phyloP scores from a whole-genome alignment of 2,797 vertebrate species.

The Crotalus adamanteus region DNA sequence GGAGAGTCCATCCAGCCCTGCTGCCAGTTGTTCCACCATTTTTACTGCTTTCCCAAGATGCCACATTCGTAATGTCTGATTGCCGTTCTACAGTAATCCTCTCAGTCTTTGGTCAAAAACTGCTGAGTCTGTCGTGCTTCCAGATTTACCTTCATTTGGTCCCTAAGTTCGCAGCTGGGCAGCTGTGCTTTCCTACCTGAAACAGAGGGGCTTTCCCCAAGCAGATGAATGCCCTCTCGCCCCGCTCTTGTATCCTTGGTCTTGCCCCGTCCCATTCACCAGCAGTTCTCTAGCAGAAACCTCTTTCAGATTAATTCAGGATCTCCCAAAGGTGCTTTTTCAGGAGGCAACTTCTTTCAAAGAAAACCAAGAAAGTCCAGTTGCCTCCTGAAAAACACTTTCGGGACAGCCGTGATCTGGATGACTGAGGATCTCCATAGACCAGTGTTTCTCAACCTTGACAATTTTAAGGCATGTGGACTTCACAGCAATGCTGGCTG shows the following conservation, averaged over 20 bases:
- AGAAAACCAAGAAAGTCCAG: too few relatives aligned
- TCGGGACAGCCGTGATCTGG: too few relatives aligned
- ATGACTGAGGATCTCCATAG: too few relatives aligned
- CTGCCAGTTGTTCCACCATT: not conserved
- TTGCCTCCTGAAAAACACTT: too few relatives aligned
- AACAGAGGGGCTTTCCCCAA: not conserved
- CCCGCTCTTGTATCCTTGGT: not conserved
- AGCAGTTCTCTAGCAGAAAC: not conserved
- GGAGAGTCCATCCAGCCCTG: not conserved
- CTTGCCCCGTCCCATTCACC: not conserved
- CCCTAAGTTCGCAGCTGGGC: accelerated
- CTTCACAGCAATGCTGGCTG: too few relatives aligned
- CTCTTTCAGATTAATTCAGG: not conserved
- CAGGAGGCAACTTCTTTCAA: too few relatives aligned
- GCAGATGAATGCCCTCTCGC: not conserved
- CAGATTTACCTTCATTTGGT: not conserved
- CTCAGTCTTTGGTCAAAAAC: not conserved
- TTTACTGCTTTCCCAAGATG: not conserved
- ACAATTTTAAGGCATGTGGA: too few relatives aligned
- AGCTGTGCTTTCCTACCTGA: not conserved
- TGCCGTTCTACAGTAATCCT: not conserved
- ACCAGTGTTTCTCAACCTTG: too few relatives aligned
- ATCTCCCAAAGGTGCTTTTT: too few relatives aligned
- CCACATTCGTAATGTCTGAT: not conserved
- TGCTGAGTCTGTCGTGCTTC: not conserved